Evolutionary conservation across 2,888 invertebrate species (phyloP), one percentile per base, ranked within the genome.

Genomic region (Drosophila subsilvestris): DNA sequence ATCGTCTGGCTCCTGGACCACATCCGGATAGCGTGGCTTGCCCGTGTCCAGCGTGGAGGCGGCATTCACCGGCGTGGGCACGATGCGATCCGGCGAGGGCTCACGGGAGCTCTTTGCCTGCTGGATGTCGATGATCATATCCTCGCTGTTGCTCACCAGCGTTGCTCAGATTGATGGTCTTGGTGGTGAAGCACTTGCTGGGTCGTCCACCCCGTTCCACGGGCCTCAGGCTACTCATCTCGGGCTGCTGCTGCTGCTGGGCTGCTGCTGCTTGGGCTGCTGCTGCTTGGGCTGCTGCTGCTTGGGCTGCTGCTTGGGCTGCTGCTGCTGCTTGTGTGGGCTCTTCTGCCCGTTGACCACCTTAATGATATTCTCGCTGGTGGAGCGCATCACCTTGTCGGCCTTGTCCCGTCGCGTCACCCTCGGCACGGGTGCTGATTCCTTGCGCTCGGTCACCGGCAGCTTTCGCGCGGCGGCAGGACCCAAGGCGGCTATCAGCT

Each of bases 81-180:
- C 94, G 61, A 95, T 94, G 69, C 94, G 93, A 86, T 96, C 95
- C 0, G 96, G 96, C 5, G 96, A 95, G 55, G 95, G 95, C 90
- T 96, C 96, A 18, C 96, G 92, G 0, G 96, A 96, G 54, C 96
- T 96, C 91, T 95, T 95, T 0, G 96, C 95, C 88, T 94, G 94
- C 88, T 95, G 94, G 51, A 95, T 93, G 88, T 95, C 95, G 63
- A 95, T 94, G 32, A 95, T 93, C 74, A 93, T 92, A 18, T 91
- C 92, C 27, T 93, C 92, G 22, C 93, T 93, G 63, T 93, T 94
- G 25, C 0, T 25, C 14, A 94, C 43, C 7, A 69, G 91, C 48
- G 94, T 56, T 91, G 69, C 92, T 92, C 51, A 93, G 91, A 69
- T 93, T 93, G 8, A 93, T 93, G 0, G 93, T 93, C 84, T 94